Percentiles rank a stretch among this genome's conserved stretches.
These are phyloP conservation scores for Octodonta nipae DNA, from an alignment of 2,888 invertebrate species.

Conservation along the genomic window DNA sequence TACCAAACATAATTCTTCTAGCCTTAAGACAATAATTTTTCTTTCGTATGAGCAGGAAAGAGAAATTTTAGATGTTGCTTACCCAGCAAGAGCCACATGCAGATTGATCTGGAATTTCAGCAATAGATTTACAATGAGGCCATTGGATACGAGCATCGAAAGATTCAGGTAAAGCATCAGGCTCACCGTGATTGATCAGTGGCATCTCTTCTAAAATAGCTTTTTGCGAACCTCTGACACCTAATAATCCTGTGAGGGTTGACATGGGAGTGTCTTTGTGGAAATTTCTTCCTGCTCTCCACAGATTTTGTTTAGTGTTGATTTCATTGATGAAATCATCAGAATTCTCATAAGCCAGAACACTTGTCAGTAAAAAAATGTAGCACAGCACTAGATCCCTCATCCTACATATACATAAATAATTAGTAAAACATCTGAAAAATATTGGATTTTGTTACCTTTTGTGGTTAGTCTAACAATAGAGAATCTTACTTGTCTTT, in stretches of 20 bases:
- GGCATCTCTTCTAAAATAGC: not conserved
- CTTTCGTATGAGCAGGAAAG: too few relatives aligned
- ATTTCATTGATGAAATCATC: slow-evolving; percentile 38
- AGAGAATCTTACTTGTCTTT: too few relatives aligned
- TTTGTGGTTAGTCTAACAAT: too few relatives aligned
- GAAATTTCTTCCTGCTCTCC: slow-evolving; percentile 71
- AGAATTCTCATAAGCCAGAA: too few relatives aligned
- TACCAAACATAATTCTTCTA: too few relatives aligned
- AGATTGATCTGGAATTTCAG: slow-evolving; percentile 64
- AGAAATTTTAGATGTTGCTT: too few relatives aligned
- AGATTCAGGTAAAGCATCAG: slow-evolving; percentile 45
- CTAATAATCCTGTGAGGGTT: not conserved
- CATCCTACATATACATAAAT: too few relatives aligned
- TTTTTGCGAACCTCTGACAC: not conserved
- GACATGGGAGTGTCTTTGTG: slow-evolving; percentile 21
- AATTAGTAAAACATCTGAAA: too few relatives aligned
- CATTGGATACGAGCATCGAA: slow-evolving; percentile 67
- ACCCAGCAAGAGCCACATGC: slow-evolving; percentile 79
- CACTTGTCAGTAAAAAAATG: too few relatives aligned
- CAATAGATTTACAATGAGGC: slow-evolving; percentile 69
- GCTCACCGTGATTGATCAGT: slow-evolving; percentile 34
- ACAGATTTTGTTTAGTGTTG: slow-evolving; percentile 51
- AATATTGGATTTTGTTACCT: too few relatives aligned
- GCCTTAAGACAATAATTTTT: too few relatives aligned
- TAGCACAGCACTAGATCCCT: too few relatives aligned